A percentile compares a stretch with the other conserved stretches of the same genome.
Conservation (phyloP, 2,113 vertebrate genomes). For the Muntiacus muntjak region DNA sequence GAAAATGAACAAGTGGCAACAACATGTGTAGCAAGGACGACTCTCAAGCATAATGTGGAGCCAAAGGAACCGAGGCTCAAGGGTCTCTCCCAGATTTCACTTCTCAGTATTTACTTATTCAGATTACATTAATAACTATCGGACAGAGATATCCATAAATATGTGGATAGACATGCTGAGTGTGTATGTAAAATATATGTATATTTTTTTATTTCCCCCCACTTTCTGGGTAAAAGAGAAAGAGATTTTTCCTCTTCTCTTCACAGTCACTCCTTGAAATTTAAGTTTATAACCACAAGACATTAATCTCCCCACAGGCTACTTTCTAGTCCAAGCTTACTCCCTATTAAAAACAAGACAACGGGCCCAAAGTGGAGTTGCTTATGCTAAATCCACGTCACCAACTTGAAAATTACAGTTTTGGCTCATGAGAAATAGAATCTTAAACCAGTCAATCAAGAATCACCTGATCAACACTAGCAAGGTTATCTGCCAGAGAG, state of each 20-base stretch:
- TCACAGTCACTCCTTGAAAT: neutral
- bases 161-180: neutral
- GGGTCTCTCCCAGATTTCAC: neutral
- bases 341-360: neutral
- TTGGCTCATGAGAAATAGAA: neutral
- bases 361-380: neutral
- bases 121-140: neutral
- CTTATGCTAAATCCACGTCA: neutral
- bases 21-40: neutral
- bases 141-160: neutral
- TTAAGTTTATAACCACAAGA: neutral
- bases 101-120: neutral
- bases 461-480: neutral
- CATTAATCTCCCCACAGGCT: neutral
- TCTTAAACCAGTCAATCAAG: neutral
- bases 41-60: neutral
- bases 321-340: neutral
- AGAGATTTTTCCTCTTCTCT: neutral
- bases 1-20: neutral
- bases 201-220: neutral
- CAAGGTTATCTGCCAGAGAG: neutral
- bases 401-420: neutral
- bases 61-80: neutral
- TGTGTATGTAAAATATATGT: neutral
- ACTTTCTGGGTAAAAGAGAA: neutral